Percentiles rank a stretch among this genome's conserved stretches.
phyloP scores from a whole-genome alignment of 53 echinoderm and acorn worm genomes.

The Holothuria leucospilota region DNA sequence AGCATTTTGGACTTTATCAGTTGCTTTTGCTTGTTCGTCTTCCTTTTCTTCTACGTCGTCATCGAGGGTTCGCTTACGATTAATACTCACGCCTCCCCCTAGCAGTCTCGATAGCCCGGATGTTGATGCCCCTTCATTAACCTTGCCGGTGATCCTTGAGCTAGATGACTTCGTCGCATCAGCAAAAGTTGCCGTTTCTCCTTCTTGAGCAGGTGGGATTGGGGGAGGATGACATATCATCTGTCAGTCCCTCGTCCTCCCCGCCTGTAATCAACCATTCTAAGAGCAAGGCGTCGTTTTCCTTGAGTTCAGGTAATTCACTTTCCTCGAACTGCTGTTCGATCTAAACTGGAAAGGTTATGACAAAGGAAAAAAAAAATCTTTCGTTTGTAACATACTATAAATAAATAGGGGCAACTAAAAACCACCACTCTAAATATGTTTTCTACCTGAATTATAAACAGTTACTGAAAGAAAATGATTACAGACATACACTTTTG shows the following conservation, averaged over 20 bases:
- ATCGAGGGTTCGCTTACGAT: neutral
- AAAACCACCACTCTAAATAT: too few relatives aligned
- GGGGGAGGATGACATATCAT: neutral
- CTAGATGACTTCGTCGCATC: too few relatives aligned
- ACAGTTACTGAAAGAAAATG: too few relatives aligned
- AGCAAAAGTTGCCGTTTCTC: too few relatives aligned
- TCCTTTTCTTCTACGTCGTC: neutral
- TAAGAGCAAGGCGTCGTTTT: neutral
- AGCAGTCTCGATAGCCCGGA: neutral
- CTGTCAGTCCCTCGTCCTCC: neutral
- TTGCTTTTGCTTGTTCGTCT: neutral
- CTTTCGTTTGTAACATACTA: too few relatives aligned
- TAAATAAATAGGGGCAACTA: too few relatives aligned
- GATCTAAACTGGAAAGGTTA: neutral
- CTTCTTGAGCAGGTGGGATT: neutral
- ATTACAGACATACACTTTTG: too few relatives aligned
- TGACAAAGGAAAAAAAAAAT: too few relatives aligned
- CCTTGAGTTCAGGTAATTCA: neutral
- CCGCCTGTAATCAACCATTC: neutral
- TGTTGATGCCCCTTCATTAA: slow-evolving; percentile 6
- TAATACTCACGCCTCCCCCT: neutral
- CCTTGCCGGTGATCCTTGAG: too few relatives aligned
- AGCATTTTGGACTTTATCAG: neutral
- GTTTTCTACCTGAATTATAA: too few relatives aligned
- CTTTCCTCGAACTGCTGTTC: neutral